These are phyloP conservation scores for Epinephelus cyanopodus DNA, from an alignment of 2,113 vertebrate species.

Conservation along the genomic window DNA sequence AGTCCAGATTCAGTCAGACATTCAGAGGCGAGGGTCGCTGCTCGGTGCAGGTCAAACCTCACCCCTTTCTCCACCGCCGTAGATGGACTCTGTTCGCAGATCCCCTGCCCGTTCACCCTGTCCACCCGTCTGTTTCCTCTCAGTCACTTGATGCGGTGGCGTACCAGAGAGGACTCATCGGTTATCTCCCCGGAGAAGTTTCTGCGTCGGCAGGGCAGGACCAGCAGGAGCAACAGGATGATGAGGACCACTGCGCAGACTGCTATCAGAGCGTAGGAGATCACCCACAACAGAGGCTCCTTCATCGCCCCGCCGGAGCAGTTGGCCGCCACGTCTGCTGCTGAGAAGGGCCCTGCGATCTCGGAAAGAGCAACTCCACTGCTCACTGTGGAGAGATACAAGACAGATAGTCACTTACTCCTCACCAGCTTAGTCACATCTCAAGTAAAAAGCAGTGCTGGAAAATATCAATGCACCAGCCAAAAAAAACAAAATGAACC, in stretches of 20 bases:
- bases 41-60: conserved; percentile 9
- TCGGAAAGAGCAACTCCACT: conserved; percentile 87
- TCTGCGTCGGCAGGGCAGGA: conserved; percentile 83
- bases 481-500: background rate
- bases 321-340: conserved; percentile 87
- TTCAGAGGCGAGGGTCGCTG: conserved; percentile 14
- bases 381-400: conserved; percentile 78
- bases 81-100: conserved; percentile 9
- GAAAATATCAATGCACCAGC: background rate
- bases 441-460: background rate
- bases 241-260: conserved; percentile 90
- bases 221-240: conserved; percentile 87
- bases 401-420: background rate
- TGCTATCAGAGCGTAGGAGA: conserved; percentile 93
- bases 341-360: conserved; percentile 93
- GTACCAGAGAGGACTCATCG: conserved; percentile 94
- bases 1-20: conserved; percentile 42
- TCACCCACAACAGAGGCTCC: conserved; percentile 91
- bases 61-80: conserved; percentile 29
- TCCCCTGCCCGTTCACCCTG: conserved; percentile 3
- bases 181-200: conserved; percentile 87
- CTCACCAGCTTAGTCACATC: background rate
- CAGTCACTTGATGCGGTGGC: conserved; percentile 94
- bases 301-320: conserved; percentile 83
- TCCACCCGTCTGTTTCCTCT: conserved; percentile 39